Evolutionary conservation across 2,113 vertebrate species (phyloP), one percentile per base, ranked within the genome.

Genomic region (Malurus alboscapulatus): DNA sequence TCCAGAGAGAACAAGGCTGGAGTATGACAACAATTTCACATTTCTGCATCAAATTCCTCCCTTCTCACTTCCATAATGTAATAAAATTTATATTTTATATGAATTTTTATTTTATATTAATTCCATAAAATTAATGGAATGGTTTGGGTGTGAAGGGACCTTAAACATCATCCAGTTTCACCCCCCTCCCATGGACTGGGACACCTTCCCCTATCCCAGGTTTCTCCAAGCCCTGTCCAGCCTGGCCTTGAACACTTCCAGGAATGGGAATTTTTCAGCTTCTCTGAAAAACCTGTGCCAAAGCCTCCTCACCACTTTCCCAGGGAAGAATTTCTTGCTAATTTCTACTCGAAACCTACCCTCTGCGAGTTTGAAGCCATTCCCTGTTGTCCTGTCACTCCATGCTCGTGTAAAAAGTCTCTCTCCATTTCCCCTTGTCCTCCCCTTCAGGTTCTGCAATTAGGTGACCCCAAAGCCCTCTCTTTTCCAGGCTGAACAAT

Each of bases 211-310:
- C 4, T 17, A 12, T 5, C 22, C 30, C 47, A 36, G 21, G 5
- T 0, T 42, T 12, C 2, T 73, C 21, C n/a, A 84, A 59, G 1
- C 3, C 8, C 19, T 0, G 0, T 21, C 27, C 50, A 59, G 0
- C 7, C 20, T 59, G 58, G 17, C 7, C 25, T 72, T 34, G 67
- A 7, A 48, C 25, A 42, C 8, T 54, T 16, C 12, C 30, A 91
- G 26, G 47, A 25, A 10, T 67, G 53, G 6, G 3, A 48, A 48
- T 48, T 48, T 48, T 48, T 48, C 73, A 84, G 20, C 12, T 84
- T 14, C 55, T n/a, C 38, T 47, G 44, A 18, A 1, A 0, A 51
- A 2, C 4, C 26, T 24, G 3, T 21, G 6, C 6, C 44, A 51
- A 26, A 3, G 3, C 3, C 21, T 65, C 3, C 14, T 65, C 26